phyloP scores from a whole-genome alignment of 2,888 invertebrate species.

The Drosophila paucipuncta region DNA sequence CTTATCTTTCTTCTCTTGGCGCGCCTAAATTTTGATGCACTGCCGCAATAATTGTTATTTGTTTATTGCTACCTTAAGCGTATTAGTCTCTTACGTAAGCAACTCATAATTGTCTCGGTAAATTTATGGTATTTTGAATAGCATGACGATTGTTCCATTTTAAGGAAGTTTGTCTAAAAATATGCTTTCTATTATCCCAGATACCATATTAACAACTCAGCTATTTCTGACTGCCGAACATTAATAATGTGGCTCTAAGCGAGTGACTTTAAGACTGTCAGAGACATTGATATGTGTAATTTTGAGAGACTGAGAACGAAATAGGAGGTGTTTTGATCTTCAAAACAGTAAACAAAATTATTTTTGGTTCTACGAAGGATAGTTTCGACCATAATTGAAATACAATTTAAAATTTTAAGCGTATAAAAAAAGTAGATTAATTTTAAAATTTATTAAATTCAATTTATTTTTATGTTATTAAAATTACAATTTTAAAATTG shows the following conservation, averaged over 20 bases:
- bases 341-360: not conserved
- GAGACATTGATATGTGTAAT: not conserved
- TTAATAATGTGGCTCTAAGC: not conserved
- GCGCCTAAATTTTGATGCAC: slow-evolving; percentile 55
- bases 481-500: not conserved
- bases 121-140: slow-evolving; percentile 23
- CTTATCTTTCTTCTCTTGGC: slow-evolving; percentile 20
- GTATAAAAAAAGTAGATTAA: not conserved
- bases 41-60: slow-evolving; percentile 55
- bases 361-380: not conserved
- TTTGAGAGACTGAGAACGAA: not conserved
- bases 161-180: not conserved
- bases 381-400: not conserved
- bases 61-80: slow-evolving; percentile 38
- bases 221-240: not conserved
- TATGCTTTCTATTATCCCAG: not conserved
- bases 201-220: not conserved
- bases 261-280: not conserved
- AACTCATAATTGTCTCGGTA: slow-evolving; percentile 27
- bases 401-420: not conserved
- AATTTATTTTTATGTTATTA: not conserved
- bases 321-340: not conserved
- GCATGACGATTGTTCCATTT: not conserved
- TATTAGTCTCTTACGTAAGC: slow-evolving; percentile 34
- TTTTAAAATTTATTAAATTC: not conserved